Base-by-base conservation (phyloP, 1,140 invertebrate genomes). In the Ctenoplectra terminalis region DNA sequence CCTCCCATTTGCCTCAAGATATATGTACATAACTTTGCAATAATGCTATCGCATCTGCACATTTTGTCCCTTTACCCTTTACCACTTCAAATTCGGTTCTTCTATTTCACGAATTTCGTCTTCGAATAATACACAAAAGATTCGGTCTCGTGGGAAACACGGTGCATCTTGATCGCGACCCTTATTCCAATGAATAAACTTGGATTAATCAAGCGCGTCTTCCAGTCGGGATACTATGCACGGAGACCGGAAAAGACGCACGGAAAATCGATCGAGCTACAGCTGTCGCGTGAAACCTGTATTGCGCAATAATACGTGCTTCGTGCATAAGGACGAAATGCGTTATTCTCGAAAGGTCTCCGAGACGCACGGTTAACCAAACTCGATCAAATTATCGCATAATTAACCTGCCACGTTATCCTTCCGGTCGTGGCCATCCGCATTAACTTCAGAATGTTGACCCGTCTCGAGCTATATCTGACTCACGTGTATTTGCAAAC, bases 191-290 rank as follows among this genome's bases (percentile, higher is more conserved):
- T 52, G 84, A 86, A 87, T 80, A 80, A 83, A 87, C 75, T 83
- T 64, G 58, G 58, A 87, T 83, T 56, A 86, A 78, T 75, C 86
- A 40, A 58, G 20, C 37, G 46, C 43, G n/a, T n/a, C 79, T 73
- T 43, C 63, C 52, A 54, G 20, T 7, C 34, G 48, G 50, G 74
- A 81, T 80, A 43, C 60, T 23, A 15, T 34, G 34, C 54, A 54
- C 20, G 34, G 20, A 34, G 67, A 26, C 74, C 63, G 71, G 71
- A 67, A 76, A 69, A 67, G 71, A 69, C 40, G 75, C 58, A 69
- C 72, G 66, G 79, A 79, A 83, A 88, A 88, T 78, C 78, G 74
- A 86, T 88, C 73, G 72, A 84, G 86, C 86, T 74, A 58, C 63
- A 80, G 43, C 56, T 79, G 77, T 58, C 46, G 37, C 67, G 26